A percentile compares a stretch with the other conserved stretches of the same genome.
Evolutionary conservation across 2,888 invertebrate species (phyloP).

Genomic region (Cryptocheilus praepositus): DNA sequence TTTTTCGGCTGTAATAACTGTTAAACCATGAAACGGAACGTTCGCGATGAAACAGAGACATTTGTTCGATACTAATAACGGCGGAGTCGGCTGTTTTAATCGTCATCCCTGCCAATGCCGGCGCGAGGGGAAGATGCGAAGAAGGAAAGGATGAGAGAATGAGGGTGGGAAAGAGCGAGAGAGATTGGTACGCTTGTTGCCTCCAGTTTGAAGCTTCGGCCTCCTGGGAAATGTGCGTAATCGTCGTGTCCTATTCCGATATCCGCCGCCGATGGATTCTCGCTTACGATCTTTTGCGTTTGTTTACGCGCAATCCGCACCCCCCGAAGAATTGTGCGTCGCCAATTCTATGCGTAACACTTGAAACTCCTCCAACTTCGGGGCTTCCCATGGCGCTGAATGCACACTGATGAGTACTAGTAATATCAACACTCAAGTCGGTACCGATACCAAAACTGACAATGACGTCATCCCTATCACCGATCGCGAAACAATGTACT

Average conservation of each 20-base stretch:
- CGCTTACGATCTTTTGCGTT: conserved; percentile 35
- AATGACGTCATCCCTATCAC: no score
- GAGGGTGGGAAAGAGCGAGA: conserved; percentile 4
- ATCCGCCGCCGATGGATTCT: conserved; percentile 54
- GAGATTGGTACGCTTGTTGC: conserved; percentile 42
- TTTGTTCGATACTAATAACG: conserved; percentile 27
- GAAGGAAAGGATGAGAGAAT: neutral
- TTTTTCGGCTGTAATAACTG: no score
- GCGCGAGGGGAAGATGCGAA: neutral
- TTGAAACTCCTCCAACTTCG: no score
- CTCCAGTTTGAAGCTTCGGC: conserved; percentile 55
- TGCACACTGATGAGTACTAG: no score
- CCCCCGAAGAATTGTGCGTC: neutral
- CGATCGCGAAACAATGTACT: no score
- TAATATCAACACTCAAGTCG: no score
- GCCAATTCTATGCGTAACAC: no score
- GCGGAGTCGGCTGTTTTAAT: conserved; percentile 23
- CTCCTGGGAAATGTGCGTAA: conserved; percentile 73
- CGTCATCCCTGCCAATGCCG: neutral
- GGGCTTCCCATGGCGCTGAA: no score
- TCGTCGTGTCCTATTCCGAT: conserved; percentile 65
- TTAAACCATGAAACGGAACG: no score
- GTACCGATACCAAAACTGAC: no score
- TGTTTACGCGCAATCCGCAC: conserved; percentile 31
- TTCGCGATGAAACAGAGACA: conserved; percentile 3